Base-by-base conservation (phyloP, 1,140 invertebrate genomes). In the Oryctes rhinoceros region DNA sequence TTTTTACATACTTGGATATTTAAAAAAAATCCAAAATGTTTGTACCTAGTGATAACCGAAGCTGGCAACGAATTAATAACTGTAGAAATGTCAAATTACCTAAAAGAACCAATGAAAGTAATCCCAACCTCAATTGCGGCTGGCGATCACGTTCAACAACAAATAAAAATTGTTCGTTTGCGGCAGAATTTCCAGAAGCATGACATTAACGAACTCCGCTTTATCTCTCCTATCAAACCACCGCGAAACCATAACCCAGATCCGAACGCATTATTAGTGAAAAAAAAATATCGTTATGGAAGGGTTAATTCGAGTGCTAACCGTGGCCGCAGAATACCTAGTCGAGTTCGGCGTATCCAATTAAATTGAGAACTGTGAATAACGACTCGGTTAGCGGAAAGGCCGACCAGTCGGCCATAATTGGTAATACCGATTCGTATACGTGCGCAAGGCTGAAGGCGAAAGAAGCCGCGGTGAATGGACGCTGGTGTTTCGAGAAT, bases 331-430 rank as follows among this genome's bases (percentile, higher is more conserved):
- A 71, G 65, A 30, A 71, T 71, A 71, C 35, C 65, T 15, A 15
- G 24, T 7, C 11, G 20, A 37, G 24, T 37, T 71, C 65, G 65
- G 24, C 65, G 20, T 37, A 24, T 37, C 65, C 65, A 71, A 71
- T 71, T 71, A 71, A 35, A 71, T 71, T 71, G 65, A 71, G 35
- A 71, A 71, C 65, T 71, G 65, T 71, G 18, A 71, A 71, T 71
- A 71, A 71, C 24, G 65, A 37, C 18, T 71, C 20, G 65, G 65
- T 71, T 24, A 24, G 65, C 65, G 65, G 65, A 24, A 37, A 71
- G 65, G 24, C 65, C 65, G 35, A 9, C 35, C 65, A 71, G 20
- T 24, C 24, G 24, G 9, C 35, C 35, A 37, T 71, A 71, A 71
- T 71, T 71, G 65, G 65, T 15, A 7, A 35, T 71, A 24, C 24